Evolutionary conservation across 2,888 invertebrate genomes (phyloP), one percentile per base, ranked within the genome.

Genomic region (Galerucella calmariensis): DNA sequence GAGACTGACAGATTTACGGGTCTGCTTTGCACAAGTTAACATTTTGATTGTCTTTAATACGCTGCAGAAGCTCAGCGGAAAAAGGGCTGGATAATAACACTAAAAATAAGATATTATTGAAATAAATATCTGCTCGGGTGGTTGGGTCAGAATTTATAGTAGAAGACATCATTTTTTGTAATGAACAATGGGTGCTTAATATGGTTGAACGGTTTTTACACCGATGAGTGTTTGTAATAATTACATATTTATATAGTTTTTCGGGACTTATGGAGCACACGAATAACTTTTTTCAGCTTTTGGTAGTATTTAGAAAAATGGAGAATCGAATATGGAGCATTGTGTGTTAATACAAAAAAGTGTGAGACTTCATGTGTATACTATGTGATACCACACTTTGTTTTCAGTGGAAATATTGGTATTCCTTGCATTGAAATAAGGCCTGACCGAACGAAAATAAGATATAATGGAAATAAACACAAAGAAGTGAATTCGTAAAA

Each of bases 31-130:
- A 81, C 83, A 82, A 79, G 77, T 83, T 83, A 82, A 81, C 83
- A 82, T 83, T 83, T 82, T 83, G 82, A 83, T 83, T 83, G 82
- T 78, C 76, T 79, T 81, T 79, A 81, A 82, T 80, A 79, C 79
- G 75, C 75, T 56, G 73, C 46, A 71, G 69, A 69, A 67, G 66
- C 69, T 65, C 56, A n/a, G 56, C 73, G 75, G 72, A 78, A 80
- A 78, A 79, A 76, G 75, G 78, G 67, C 72, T 46, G 58, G 62
- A 72, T 75, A 75, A 69, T 73, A 70, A 74, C 71, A 75, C 75
- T 75, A 74, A 75, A 77, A 70, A 68, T 76, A 73, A 78, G 69
- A 73, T 78, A 78, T 74, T 68, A 71, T 72, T 70, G 69, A 62
- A 66, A 72, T 66, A 72, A 62, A 69, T 72, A 24, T 61, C 59